Percentiles rank a stretch among this genome's conserved stretches.
phyloP scores from a whole-genome alignment of 2,888 invertebrate genomes.

The Platycheirus rosarum region DNA sequence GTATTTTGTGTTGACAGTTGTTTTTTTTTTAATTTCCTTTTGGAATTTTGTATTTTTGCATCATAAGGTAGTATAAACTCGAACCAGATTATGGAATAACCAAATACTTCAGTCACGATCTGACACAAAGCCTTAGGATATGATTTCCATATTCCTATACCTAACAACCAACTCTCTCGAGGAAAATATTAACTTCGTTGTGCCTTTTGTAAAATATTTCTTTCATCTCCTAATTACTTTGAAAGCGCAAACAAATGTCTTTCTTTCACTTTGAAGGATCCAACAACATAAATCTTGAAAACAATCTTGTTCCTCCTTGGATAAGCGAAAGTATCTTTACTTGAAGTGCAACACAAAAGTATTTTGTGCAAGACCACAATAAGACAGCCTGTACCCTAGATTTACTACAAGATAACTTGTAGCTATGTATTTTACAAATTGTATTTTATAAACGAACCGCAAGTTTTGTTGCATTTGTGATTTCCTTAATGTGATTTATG shows the following conservation, averaged over 20 bases:
- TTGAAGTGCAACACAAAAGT: not conserved
- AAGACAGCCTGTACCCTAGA: conserved; percentile 1
- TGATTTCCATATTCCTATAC: conserved; percentile 1
- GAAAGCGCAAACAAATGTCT: conserved; percentile 21
- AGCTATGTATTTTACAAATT: conserved; percentile 29
- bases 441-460: conserved; percentile 42
- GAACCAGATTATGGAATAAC: not conserved
- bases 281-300: conserved; percentile 9
- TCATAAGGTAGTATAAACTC: not conserved
- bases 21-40: not conserved
- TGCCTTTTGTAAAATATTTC: not conserved
- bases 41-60: not conserved
- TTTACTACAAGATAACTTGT: conserved; percentile 17
- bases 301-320: conserved; percentile 22
- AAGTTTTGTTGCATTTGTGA: conserved; percentile 33
- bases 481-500: conserved; percentile 63
- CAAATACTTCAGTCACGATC: conserved; percentile 40
- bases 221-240: conserved; percentile 37
- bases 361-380: conserved; percentile 4
- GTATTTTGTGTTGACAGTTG: no score
- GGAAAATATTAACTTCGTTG: conserved; percentile 7
- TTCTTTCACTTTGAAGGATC: conserved; percentile 15
- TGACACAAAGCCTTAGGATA: conserved; percentile 16
- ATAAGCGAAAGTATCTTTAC: conserved; percentile 21
- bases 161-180: not conserved